Conservation (phyloP, 2,113 vertebrate genomes). For the Lucifuga dentata region DNA sequence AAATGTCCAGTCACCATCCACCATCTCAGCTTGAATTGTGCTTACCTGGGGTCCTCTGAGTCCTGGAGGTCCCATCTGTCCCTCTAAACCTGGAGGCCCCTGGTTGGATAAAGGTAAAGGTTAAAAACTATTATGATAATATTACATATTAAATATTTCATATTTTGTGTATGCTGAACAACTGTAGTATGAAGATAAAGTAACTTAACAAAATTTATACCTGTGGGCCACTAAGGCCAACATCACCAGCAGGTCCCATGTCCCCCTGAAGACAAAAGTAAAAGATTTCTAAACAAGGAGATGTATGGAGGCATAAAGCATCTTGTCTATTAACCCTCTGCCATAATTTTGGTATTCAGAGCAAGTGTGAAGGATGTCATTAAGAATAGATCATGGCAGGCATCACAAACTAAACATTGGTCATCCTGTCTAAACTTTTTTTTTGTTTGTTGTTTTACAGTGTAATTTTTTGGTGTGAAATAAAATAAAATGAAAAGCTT, state of each 20-base stretch:
- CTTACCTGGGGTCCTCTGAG: conserved; percentile 84
- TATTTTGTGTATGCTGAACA: conserved; percentile 1
- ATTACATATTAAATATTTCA: conserved; percentile 25
- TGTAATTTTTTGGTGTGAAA: no score
- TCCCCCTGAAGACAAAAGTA: conserved; percentile 84
- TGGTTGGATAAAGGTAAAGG: conserved; percentile 56
- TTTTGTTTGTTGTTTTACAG: no score
- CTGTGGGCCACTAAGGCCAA: conserved; percentile 83
- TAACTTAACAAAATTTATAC: conserved; percentile 61
- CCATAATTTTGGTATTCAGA: no score
- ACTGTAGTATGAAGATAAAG: background rate
- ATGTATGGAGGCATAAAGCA: no score
- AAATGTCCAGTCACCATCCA: no score
- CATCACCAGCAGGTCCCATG: conserved; percentile 80
- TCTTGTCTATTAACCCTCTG: no score
- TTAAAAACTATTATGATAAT: conserved; percentile 7
- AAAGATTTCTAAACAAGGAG: background rate
- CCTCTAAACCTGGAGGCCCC: conserved; percentile 88
- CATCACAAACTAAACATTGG: no score
- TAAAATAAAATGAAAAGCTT: no score
- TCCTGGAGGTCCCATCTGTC: conserved; percentile 82
- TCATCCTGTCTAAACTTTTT: no score
- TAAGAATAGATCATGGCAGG: no score
- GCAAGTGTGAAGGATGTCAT: no score
- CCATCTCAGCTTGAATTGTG: conserved; percentile 1